Conservation (phyloP, 2,888 invertebrate genomes). For the Lasioglossum oenotherae region DNA sequence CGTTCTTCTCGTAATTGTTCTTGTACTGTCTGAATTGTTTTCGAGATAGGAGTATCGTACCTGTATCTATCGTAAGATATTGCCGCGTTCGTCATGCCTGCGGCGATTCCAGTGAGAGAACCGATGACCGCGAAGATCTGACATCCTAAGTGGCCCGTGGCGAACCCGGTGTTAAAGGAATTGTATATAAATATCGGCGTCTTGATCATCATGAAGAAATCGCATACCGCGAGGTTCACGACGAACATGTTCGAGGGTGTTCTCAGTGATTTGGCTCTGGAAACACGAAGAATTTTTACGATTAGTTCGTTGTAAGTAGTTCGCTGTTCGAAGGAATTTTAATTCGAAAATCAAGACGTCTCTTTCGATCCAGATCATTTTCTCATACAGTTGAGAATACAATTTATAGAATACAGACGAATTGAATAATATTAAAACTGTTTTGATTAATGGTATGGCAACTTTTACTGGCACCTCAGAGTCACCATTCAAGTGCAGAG, state of each 20-base stretch:
- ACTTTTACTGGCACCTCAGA: no score
- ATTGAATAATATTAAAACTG: no score
- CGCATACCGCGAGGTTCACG: conserved; percentile 92
- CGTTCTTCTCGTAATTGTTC: background rate
- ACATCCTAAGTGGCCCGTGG: conserved; percentile 90
- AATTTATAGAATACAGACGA: no score
- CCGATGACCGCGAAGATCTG: conserved; percentile 92
- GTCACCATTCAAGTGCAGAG: no score
- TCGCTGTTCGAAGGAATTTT: no score
- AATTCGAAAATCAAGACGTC: no score
- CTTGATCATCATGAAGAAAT: conserved; percentile 95
- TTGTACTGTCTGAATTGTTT: background rate
- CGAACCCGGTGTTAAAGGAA: conserved; percentile 92
- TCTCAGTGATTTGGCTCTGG: conserved; percentile 89
- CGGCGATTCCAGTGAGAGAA: conserved; percentile 92
- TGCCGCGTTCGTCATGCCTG: conserved; percentile 92
- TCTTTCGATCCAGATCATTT: no score
- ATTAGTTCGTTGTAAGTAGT: no score
- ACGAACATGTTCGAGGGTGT: conserved; percentile 94
- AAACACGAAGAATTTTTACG: background rate
- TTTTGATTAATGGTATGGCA: no score
- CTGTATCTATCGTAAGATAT: conserved; percentile 92
- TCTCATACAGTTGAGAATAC: no score
- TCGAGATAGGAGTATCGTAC: conserved; percentile 58
- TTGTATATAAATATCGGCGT: conserved; percentile 94